Evolutionary conservation across 2,113 vertebrate genomes (phyloP).

Genomic region (Pseudorasbora parva): DNA sequence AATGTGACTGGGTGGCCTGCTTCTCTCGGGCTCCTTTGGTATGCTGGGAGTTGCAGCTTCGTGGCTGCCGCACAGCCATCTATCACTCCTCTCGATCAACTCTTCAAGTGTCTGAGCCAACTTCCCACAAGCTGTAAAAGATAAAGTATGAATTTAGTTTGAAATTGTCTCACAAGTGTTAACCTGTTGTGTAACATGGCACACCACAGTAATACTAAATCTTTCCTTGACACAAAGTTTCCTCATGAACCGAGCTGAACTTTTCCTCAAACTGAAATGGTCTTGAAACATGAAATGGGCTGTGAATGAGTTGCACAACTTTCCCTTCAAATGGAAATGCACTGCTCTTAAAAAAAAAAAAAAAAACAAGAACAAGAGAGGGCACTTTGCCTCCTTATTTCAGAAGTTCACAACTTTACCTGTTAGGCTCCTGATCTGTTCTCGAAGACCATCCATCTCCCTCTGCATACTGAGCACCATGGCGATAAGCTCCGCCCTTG

Average conservation of each 20-base stretch:
- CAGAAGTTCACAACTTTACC: slow-evolving; percentile 40
- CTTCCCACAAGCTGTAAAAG: slow-evolving; percentile 58
- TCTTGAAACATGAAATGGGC: slow-evolving; percentile 8
- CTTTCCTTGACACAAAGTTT: not conserved
- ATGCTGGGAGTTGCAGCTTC: slow-evolving; percentile 42
- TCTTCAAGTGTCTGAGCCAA: slow-evolving; percentile 59
- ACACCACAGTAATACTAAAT: slow-evolving; percentile 24
- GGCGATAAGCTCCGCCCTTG: slow-evolving; percentile 61
- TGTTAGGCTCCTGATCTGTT: slow-evolving; percentile 65
- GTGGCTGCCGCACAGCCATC: slow-evolving; percentile 48
- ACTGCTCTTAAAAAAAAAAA: not conserved
- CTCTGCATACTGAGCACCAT: slow-evolving; percentile 66
- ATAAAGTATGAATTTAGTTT: not conserved
- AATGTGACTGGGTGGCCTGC: slow-evolving; percentile 36
- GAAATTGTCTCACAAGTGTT: not conserved
- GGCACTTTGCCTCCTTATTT: not conserved
- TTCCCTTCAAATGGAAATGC: not conserved
- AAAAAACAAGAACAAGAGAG: not conserved
- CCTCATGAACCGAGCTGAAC: not conserved
- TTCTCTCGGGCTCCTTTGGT: slow-evolving; percentile 17
- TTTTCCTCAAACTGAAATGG: slow-evolving; percentile 14
- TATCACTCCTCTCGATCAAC: slow-evolving; percentile 57
- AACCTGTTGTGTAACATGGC: slow-evolving; percentile 24
- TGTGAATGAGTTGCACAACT: not conserved
- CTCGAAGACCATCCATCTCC: slow-evolving; percentile 60